A percentile compares a stretch with the other conserved stretches of the same genome.
These are phyloP conservation scores for Hippocampus comes DNA, from an alignment of 2,113 vertebrate species.

Conservation along the genomic window DNA sequence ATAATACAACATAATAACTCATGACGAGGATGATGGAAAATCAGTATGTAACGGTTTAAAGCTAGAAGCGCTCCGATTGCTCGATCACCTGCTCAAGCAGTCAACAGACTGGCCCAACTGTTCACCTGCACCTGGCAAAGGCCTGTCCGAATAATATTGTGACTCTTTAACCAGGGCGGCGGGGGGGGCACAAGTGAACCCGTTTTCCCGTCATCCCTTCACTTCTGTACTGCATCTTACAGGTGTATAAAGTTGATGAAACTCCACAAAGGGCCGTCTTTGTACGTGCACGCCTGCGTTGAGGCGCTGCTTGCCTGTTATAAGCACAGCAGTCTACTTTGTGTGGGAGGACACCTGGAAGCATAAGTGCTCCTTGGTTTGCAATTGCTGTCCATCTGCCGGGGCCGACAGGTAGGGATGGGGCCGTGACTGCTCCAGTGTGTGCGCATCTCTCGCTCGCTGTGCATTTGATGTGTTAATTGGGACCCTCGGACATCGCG, in stretches of 20 bases:
- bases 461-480: conserved; percentile 65
- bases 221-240: conserved; percentile 52
- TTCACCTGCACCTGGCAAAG: conserved; percentile 53
- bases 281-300: conserved; percentile 45
- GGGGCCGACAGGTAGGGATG: conserved; percentile 61
- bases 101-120: conserved; percentile 17
- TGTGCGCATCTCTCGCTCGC: conserved; percentile 48
- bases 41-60: too few relatives aligned
- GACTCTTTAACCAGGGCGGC: conserved; percentile 24
- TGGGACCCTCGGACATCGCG: conserved; percentile 51
- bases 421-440: conserved; percentile 48
- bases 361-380: conserved; percentile 53
- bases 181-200: conserved; percentile 44
- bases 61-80: neutral
- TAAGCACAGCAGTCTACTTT: conserved; percentile 33
- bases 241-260: conserved; percentile 64
- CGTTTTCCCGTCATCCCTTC: conserved; percentile 38
- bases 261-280: conserved; percentile 61
- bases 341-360: conserved; percentile 62
- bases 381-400: conserved; percentile 62
- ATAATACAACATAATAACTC: too few relatives aligned
- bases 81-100: conserved; percentile 20
- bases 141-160: conserved; percentile 33
- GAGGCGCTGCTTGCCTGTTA: conserved; percentile 9
- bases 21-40: too few relatives aligned